Base-by-base conservation (phyloP, 2,113 vertebrate species). In the Barnardius zonarius region DNA sequence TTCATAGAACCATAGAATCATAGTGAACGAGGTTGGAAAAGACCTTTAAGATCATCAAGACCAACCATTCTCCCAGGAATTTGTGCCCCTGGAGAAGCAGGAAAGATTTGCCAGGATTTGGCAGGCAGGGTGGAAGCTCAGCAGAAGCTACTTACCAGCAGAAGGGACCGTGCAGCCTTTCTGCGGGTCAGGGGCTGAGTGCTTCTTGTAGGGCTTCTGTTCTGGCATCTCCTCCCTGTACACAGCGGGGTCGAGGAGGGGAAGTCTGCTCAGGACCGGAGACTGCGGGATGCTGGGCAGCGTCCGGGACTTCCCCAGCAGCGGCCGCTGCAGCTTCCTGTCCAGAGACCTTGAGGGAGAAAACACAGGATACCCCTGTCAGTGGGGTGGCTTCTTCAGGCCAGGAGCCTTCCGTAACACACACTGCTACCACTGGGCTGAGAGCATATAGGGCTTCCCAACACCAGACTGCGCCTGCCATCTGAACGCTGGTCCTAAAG, bases 271-370 rank as follows among this genome's bases (percentile, higher is more conserved):
- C 77, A 98, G 96, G 1, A 98, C 98, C 0, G 99, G 99, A 6
- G 98, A 99, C 98, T 99, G 99, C 2, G 98, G 99, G 93, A 99
- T 99, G 98, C 99, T 99, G 96, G 99, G 99, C 83, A 99, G 98
- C 0, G 99, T 99, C 15, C 97, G 98, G 3, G 99, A 99, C 95
- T 99, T 99, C 41, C 98, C 98, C 96, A 99, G 97, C 27, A 98
- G 90, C 2, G 98, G 98, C 83, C 98, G 98, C 97, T 98, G 98
- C 70, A 98, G 96, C 90, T 98, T 98, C 52, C 98, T 98, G 95
- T 99, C 99, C 95, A 99, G 92, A 6, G 98, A 99, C 98, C 99
- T 99, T 78, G 31, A 11, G 28, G 48, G 83, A 86, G 44, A 95
- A 59, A 44, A 7, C 13, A 22, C 6, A 46, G 37, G 5, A 3